Evolutionary conservation across 2,888 invertebrate species (phyloP).

Genomic region (Xylota segnis): DNA sequence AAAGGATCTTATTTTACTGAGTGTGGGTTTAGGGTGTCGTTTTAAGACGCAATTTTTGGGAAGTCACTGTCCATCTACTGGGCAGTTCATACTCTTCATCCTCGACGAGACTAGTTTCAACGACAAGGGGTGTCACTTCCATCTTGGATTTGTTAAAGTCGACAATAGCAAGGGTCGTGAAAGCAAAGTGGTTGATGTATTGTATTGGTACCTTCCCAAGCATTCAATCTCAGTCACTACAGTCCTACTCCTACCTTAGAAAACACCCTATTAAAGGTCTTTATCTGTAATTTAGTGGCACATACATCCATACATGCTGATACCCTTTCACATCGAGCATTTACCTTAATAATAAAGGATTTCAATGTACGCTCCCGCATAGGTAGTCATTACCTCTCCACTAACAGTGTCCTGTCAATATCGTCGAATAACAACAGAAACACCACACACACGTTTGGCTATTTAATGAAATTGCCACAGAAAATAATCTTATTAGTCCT

Average conservation of each 20-base stretch:
- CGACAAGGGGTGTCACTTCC: no score
- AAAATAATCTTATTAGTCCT: slow-evolving; percentile 48
- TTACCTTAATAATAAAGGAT: slow-evolving; percentile 28
- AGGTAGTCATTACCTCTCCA: slow-evolving; percentile 43
- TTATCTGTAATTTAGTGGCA: slow-evolving; percentile 35
- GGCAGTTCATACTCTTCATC: no score
- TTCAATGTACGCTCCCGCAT: slow-evolving; percentile 13
- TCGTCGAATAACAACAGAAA: slow-evolving; percentile 28
- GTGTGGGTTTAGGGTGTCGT: no score
- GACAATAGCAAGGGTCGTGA: no score
- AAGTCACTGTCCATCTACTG: no score
- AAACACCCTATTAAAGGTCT: slow-evolving; percentile 18
- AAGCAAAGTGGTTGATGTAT: no score
- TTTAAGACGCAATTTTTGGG: no score
- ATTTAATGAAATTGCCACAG: slow-evolving; percentile 47
- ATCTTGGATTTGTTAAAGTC: no score
- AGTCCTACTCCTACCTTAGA: background rate
- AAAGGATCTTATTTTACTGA: no score
- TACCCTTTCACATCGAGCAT: slow-evolving; percentile 33
- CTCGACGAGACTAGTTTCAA: no score
- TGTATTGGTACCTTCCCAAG: background rate
- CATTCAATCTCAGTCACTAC: slow-evolving; percentile 2
- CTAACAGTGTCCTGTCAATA: slow-evolving; percentile 37
- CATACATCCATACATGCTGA: slow-evolving; percentile 12
- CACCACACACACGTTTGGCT: slow-evolving; percentile 9